A percentile compares a stretch with the other conserved stretches of the same genome.
phyloP scores from a whole-genome alignment of 2,888 invertebrate genomes.

The Bugulina stolonifera region DNA sequence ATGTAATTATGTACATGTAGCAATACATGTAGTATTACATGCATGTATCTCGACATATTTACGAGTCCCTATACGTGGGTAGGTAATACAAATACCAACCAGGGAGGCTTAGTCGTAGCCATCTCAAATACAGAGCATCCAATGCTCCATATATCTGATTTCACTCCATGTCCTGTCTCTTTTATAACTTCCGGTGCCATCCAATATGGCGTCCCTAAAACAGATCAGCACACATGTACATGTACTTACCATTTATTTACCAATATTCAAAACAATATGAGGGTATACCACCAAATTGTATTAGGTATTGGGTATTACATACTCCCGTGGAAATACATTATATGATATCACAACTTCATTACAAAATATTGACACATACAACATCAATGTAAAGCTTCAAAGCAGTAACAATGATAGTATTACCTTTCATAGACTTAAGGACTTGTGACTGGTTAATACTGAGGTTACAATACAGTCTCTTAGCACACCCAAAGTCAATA shows the following conservation, averaged over 20 bases:
- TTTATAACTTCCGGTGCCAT: slow-evolving; percentile 54
- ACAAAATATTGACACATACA: no score
- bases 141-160: slow-evolving; percentile 54
- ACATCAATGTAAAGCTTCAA: no score
- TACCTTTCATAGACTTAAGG: slow-evolving; percentile 50
- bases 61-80: neutral
- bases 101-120: slow-evolving; percentile 53
- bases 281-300: no score
- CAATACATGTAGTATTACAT: neutral
- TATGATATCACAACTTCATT: no score
- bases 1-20: no score
- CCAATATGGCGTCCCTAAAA: slow-evolving; percentile 50
- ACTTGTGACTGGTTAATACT: slow-evolving; percentile 43
- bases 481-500: slow-evolving; percentile 55
- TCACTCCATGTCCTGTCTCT: slow-evolving; percentile 52
- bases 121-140: slow-evolving; percentile 53
- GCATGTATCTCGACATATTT: neutral
- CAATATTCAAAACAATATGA: no score
- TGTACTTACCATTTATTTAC: no score
- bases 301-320: no score
- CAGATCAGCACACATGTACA: no score
- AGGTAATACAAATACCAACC: slow-evolving; percentile 35
- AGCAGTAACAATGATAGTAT: no score
- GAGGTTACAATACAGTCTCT: slow-evolving; percentile 48
- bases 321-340: no score